These are phyloP conservation scores for Abscondita cerata DNA, from an alignment of 2,888 invertebrate species.

Conservation along the genomic window DNA sequence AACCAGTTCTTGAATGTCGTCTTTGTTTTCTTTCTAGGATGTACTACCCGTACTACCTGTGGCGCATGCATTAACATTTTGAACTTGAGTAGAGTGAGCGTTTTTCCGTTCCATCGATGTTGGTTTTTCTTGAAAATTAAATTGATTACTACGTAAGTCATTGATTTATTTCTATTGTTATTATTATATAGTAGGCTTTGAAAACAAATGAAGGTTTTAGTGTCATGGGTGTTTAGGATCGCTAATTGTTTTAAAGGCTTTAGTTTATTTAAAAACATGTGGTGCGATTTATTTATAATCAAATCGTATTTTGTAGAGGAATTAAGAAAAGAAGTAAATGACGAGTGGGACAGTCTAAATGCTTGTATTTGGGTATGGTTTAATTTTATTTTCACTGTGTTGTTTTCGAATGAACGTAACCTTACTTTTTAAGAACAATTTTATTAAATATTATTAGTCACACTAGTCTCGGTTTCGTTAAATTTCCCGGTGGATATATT, in stretches of 20 bases:
- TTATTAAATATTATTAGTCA: background rate
- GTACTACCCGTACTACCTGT: slow-evolving; percentile 30
- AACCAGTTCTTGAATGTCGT: slow-evolving; percentile 27
- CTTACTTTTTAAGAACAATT: slow-evolving; percentile 8
- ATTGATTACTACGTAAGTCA: slow-evolving; percentile 9
- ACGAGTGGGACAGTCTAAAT: slow-evolving; percentile 50
- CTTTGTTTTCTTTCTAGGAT: slow-evolving; percentile 4
- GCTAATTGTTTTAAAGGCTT: background rate
- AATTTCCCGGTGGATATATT: slow-evolving; percentile 36
- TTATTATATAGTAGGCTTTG: slow-evolving; percentile 6
- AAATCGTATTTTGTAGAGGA: slow-evolving; percentile 27
- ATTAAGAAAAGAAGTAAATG: slow-evolving; percentile 47
- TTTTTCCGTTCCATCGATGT: slow-evolving; percentile 13
- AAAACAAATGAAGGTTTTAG: background rate
- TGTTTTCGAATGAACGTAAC: slow-evolving; percentile 14
- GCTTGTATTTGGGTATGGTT: slow-evolving; percentile 51
- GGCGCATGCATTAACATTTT: slow-evolving; percentile 22
- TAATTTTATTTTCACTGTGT: too few species aligned
- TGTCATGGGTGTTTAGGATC: background rate
- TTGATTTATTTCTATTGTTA: background rate
- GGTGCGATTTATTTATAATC: too few species aligned
- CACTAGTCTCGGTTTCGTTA: slow-evolving; percentile 8
- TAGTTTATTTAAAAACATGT: background rate
- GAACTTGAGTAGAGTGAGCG: too few species aligned
- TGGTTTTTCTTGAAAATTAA: slow-evolving; percentile 11